phyloP scores from a whole-genome alignment of 2,888 invertebrate genomes.

The Hesperia comma region DNA sequence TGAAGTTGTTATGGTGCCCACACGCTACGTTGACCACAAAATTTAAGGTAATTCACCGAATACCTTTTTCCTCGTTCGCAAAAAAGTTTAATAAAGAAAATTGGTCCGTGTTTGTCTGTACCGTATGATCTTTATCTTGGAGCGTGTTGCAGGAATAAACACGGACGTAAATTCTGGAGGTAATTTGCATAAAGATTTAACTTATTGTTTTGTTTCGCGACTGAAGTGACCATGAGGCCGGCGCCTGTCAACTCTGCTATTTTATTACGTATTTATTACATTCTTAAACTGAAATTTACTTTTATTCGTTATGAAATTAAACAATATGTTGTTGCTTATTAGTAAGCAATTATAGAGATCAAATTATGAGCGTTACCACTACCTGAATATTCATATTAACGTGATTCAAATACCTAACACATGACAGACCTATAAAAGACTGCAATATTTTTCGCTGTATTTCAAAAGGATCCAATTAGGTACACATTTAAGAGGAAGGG shows the following conservation, averaged over 20 bases:
- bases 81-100: conserved; percentile 20
- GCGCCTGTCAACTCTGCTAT: conserved; percentile 11
- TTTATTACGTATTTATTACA: conserved; percentile 10
- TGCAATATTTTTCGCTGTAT: too few species aligned
- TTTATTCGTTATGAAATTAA: too few species aligned
- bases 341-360: too few species aligned
- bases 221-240: neutral
- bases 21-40: neutral
- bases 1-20: neutral
- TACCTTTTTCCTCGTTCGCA: neutral
- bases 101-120: conserved; percentile 12
- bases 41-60: conserved; percentile 10
- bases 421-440: too few species aligned
- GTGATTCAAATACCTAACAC: too few species aligned
- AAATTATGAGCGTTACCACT: too few species aligned
- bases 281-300: neutral
- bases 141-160: conserved; percentile 23
- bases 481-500: too few species aligned
- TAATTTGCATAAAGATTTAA: conserved; percentile 32
- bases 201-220: conserved; percentile 26
- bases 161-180: conserved; percentile 25
- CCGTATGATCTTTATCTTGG: conserved; percentile 24
- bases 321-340: too few species aligned
- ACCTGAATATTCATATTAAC: too few species aligned
- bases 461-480: too few species aligned